These are phyloP conservation scores for Corythaixoides concolor DNA, from an alignment of 2,113 vertebrate species.

Conservation along the genomic window DNA sequence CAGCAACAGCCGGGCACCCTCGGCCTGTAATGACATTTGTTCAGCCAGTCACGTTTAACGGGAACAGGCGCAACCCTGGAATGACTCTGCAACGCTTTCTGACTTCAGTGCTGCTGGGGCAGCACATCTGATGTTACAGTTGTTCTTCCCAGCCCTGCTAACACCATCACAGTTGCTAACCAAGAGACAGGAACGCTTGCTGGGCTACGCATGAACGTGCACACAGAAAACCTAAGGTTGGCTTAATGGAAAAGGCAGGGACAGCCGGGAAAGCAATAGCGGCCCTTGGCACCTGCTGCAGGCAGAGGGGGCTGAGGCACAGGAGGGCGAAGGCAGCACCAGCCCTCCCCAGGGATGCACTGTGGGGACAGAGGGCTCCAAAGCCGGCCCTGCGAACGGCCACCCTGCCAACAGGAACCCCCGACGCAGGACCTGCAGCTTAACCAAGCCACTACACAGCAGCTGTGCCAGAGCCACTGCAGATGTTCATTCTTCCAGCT, in stretches of 20 bases:
- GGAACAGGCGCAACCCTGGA: not conserved
- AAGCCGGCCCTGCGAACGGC: not conserved
- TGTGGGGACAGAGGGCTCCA: fast-evolving
- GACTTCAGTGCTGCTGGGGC: not conserved
- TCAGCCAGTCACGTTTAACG: not conserved
- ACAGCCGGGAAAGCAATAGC: not conserved
- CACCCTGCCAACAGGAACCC: fast-evolving
- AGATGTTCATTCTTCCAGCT: not conserved
- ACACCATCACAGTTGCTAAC: not conserved
- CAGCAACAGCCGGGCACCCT: not conserved
- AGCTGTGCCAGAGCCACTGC: not conserved
- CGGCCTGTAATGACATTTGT: not conserved
- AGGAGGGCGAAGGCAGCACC: not conserved
- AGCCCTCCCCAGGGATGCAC: fast-evolving
- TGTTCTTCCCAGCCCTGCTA: not conserved
- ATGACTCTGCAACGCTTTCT: not conserved
- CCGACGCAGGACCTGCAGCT: not conserved
- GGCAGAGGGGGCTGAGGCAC: not conserved
- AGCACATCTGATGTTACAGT: not conserved
- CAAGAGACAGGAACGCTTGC: not conserved
- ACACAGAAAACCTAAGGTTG: fast-evolving
- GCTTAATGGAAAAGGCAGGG: not conserved
- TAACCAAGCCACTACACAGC: not conserved
- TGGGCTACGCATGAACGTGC: fast-evolving
- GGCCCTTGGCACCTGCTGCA: fast-evolving